phyloP scores from a whole-genome alignment of 1,140 invertebrate genomes.

The Pantala flavescens region DNA sequence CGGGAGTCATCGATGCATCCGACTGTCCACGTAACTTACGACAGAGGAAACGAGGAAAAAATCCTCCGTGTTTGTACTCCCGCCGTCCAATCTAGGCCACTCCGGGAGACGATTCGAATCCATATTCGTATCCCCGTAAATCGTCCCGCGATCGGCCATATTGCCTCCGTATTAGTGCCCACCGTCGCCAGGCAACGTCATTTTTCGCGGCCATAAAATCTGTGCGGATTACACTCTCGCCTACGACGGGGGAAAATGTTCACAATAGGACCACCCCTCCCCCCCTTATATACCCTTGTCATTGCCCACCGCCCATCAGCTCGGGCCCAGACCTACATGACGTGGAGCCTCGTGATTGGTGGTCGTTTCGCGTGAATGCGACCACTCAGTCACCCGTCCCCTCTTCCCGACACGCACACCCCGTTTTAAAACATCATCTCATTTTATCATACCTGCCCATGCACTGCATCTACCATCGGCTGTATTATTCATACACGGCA shows the following conservation, averaged over 20 bases:
- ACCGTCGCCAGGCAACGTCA: no score
- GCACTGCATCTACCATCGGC: background rate
- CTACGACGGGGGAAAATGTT: background rate
- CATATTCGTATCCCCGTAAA: no score
- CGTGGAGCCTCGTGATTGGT: background rate
- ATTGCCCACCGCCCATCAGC: constrained; percentile 1
- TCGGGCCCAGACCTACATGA: background rate
- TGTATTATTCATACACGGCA: background rate
- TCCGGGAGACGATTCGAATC: no score
- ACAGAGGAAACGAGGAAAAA: no score
- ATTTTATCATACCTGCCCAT: background rate
- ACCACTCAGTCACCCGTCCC: constrained; percentile 1
- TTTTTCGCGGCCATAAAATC: background rate
- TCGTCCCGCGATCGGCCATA: no score
- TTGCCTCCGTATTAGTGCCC: no score
- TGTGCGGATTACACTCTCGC: background rate
- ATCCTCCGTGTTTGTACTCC: no score
- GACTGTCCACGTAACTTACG: no score
- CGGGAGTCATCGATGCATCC: no score
- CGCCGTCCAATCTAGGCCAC: no score
- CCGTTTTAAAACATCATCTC: background rate
- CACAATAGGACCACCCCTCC: background rate
- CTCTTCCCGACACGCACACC: background rate
- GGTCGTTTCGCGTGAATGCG: constrained; percentile 6
- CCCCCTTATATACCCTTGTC: background rate